Base-by-base conservation (phyloP, 2,888 invertebrate genomes). In the Ganaspis brasiliensis region DNA sequence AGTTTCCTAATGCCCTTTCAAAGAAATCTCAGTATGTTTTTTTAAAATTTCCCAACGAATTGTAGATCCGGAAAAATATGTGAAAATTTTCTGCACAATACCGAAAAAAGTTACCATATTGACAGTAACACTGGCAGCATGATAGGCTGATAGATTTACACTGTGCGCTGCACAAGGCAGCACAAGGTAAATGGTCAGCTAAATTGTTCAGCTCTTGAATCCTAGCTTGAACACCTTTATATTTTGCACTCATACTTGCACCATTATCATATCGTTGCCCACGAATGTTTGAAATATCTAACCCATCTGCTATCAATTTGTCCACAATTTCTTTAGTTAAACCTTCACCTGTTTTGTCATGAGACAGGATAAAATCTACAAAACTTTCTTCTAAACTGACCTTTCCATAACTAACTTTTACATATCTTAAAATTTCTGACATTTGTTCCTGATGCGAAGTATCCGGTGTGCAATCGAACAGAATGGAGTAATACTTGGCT, bases 401-500 rank as follows among this genome's bases (percentile, higher is more conserved):
- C 73, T 77, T 78, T 73, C 78, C 75, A 49, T 81, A 74, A 24
- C 82, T 74, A 79, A 83, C 72, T 78, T 82, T 78, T 3, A 74
- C 72, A 74, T 79, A 79, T 70, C 76, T 49, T 14, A 79, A 52
- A n/a, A 83, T 78, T 76, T 82, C 72, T 12, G 77, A 78, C 77
- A 82, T 78, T 77, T 83, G 82, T 73, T 83, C 81, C 61, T 76
- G 72, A 77, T 82, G 83, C 52, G 78, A 35, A 56, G 79, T 59
- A 74, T 83, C 82, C 74, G 81, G 81, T 77, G 83, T 83, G 19
- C 76, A 79, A 78, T 83, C 81, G 73, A 83, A 83, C 56, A 84
- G 55, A 78, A 82, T 73, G 52, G 74, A 80, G 76, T 77, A 82
- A 75, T 83, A 84, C 74, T 84, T 82, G 63, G 61, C 75, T 79